These are phyloP conservation scores for Clistopyga incitator DNA, from an alignment of 2,888 invertebrate genomes.

Conservation along the genomic window DNA sequence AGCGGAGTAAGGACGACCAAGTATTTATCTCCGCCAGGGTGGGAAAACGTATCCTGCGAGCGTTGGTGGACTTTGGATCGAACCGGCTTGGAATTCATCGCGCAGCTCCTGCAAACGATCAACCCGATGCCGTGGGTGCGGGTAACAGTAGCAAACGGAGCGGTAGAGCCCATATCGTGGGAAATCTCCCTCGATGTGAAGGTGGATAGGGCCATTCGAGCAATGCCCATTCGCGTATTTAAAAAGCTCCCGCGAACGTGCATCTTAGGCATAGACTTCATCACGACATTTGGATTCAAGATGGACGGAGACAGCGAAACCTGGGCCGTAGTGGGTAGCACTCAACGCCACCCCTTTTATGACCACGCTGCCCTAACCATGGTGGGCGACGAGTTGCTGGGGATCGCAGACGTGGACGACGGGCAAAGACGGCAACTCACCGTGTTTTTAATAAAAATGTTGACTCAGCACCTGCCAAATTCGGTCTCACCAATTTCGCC, in stretches of 20 bases:
- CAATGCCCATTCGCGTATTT: neutral
- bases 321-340: neutral
- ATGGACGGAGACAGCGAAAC: neutral
- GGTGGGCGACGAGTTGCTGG: neutral
- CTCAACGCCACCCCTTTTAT: neutral
- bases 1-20: neutral
- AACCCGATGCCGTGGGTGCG: slow-evolving; percentile 2
- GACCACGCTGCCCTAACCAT: too few relatives aligned
- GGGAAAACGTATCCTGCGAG: neutral
- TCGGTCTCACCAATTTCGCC: neutral
- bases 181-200: neutral
- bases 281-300: slow-evolving; percentile 4
- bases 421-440: neutral
- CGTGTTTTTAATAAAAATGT: neutral
- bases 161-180: neutral
- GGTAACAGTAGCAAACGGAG: slow-evolving; percentile 11
- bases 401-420: neutral
- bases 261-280: slow-evolving; percentile 42
- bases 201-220: neutral
- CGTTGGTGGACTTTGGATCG: neutral
- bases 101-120: neutral
- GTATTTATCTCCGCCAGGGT: neutral
- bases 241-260: slow-evolving; percentile 13
- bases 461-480: neutral
- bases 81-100: neutral